Evolutionary conservation across 2,797 vertebrate species (phyloP), one percentile per base, ranked within the genome.

Genomic region (Kryptolebias ocellatus): DNA sequence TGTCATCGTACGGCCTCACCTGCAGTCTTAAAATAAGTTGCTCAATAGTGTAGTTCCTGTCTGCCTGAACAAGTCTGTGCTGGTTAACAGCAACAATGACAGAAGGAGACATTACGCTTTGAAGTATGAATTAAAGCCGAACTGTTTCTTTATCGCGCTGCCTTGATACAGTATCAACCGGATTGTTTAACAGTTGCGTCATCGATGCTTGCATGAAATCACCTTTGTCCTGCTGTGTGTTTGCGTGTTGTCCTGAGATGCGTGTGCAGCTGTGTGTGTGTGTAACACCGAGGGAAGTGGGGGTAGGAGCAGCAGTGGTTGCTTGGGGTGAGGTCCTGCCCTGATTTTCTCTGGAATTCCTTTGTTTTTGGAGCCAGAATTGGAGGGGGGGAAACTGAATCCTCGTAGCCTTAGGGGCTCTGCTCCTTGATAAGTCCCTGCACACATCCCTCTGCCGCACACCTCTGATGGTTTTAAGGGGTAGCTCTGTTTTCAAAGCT

Each of bases 261-360:
- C 64, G 60, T 76, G 74, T 69, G 51, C 54, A 54, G 59, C 46
- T 55, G 70, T 49, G 69, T 27, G 71, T 56, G 34, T 37, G 39
- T 55, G 37, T 20, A 27, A 8, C 11, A 20, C 24, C 14, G 49
- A 29, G 56, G 28, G 53, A 16, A 50, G 47, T 61, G 78, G 80
- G 42, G 60, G 64, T 42, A 60, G 56, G 54, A 54, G 45, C 60
- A 44, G 73, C 5, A 53, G 80, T 24, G 4, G 72, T 83, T 87
- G 85, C 86, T 90, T 64, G 81, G 86, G 85, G 84, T 90, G 83
- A 90, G 88, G 89, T 92, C 89, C 89, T 92, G 88, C 84, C 89
- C 90, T 90, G 88, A 88, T 92, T 94, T 94, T 92, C 91, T 90
- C 86, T 87, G 90, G 91, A 93, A 94, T 94, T 93, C 90, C 90